Evolutionary conservation across 2,888 invertebrate species (phyloP), one percentile per base, ranked within the genome.

Genomic region (Cantharis rufa): DNA sequence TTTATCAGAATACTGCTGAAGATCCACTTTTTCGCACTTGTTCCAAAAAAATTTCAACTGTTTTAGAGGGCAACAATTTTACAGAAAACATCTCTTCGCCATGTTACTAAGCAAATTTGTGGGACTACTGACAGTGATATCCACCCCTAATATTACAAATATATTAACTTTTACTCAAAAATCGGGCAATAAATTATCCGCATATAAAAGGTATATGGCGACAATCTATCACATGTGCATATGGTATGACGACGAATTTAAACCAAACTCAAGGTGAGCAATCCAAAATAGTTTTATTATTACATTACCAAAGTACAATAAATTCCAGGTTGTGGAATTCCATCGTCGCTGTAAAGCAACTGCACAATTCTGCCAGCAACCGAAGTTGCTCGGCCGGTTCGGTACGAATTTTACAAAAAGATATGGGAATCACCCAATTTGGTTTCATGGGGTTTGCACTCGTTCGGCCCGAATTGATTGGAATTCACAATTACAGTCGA

Each of bases 361-460:
- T 92, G 3, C 95, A 96, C 84, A 88, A 92, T 48, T 89, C 90
- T 1, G 93, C 93, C 0, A 92, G 92, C 62, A 88, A 90, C 16
- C 87, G 89, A 78, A 88, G 90, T 28, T 85, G 84, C 10, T 85
- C 88, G 11, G 88, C 88, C 0, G 88, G 91, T 7, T 81, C 89
- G 2, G 91, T 91, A 0, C 88, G 90, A 61, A 92, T 96, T 48
- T 92, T 93, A 0, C 97, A 97, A 86, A 91, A 93, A 80, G 96
- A 97, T 85, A 92, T 98, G 91, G 94, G 94, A 0, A 86, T 97
- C 10, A 96, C 97, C 0, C 96, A 95, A 87, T 95, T 95, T 85
- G 96, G 96, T 3, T 97, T 97, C 85, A 91, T 97, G 85, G 97
- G 96, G 0, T 92, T 93, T 81, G 89, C 92, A 0, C 86, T 95